Percentiles rank a stretch among this genome's conserved stretches.
These are phyloP conservation scores for Apis laboriosa DNA, from an alignment of 1,140 invertebrate genomes.

Conservation along the genomic window DNA sequence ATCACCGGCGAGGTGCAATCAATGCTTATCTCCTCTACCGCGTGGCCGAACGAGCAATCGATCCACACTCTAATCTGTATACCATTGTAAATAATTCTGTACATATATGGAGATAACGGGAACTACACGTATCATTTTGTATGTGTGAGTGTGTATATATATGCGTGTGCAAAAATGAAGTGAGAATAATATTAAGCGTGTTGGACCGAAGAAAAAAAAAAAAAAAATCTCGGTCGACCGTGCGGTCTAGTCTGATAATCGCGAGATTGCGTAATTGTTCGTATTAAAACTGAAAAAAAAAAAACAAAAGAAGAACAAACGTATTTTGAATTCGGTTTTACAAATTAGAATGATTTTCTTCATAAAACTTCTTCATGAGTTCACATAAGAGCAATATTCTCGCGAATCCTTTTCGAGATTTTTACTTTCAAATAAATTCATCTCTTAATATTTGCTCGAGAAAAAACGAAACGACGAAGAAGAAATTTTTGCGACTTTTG, in stretches of 20 bases:
- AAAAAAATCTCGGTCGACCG: slow-evolving; percentile 1
- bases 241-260: slow-evolving; percentile 42
- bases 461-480: not conserved
- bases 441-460: not conserved
- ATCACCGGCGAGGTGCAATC: not conserved
- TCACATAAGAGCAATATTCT: too few species aligned
- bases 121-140: not conserved
- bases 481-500: too few species aligned
- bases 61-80: slow-evolving; percentile 26
- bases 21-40: not conserved
- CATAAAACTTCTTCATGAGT: too few species aligned
- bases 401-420: too few species aligned
- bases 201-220: not conserved
- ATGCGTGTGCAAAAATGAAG: not conserved
- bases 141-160: not conserved
- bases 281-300: not conserved
- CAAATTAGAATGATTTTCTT: not conserved
- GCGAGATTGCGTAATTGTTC: not conserved
- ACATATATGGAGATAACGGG: slow-evolving; percentile 17
- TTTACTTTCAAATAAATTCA: too few species aligned
- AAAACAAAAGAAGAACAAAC: not conserved
- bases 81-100: slow-evolving; percentile 49
- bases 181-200: not conserved
- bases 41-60: not conserved
- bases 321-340: not conserved